phyloP scores from a whole-genome alignment of 2,888 invertebrate genomes.

The Melanostoma scalare region DNA sequence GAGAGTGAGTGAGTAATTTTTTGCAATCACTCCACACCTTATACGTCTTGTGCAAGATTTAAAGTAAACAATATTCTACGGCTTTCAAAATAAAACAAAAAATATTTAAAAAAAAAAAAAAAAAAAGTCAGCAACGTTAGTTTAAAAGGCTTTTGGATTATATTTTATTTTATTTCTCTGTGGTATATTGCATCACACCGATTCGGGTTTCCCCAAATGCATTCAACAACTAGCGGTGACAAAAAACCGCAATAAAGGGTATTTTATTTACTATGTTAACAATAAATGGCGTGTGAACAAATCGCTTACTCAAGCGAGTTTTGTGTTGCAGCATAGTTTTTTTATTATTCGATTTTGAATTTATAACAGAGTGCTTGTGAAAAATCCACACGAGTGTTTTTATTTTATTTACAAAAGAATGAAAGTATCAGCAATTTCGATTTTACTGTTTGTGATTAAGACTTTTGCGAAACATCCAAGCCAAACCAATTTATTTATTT shows the following conservation, averaged over 20 bases:
- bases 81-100: slow-evolving; percentile 20
- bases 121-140: slow-evolving; percentile 28
- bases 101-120: slow-evolving; percentile 9
- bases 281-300: slow-evolving; percentile 24
- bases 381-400: not conserved
- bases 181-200: slow-evolving; percentile 20
- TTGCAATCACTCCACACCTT: slow-evolving; percentile 47
- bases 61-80: slow-evolving; percentile 21
- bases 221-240: slow-evolving; percentile 44
- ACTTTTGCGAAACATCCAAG: no score
- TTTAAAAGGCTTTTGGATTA: slow-evolving; percentile 45
- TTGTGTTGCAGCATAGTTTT: slow-evolving; percentile 15
- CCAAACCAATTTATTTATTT: no score
- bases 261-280: slow-evolving; percentile 23
- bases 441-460: no score
- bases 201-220: slow-evolving; percentile 40
- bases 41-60: slow-evolving; percentile 25
- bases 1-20: slow-evolving; percentile 26
- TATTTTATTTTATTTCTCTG: slow-evolving; percentile 30
- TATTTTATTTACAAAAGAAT: not conserved
- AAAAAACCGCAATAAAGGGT: slow-evolving; percentile 49
- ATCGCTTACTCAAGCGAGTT: slow-evolving; percentile 42
- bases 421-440: no score
- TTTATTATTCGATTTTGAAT: not conserved
- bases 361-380: not conserved